Conservation (phyloP, 1,140 invertebrate genomes). For the Bombus pyrosoma region DNA sequence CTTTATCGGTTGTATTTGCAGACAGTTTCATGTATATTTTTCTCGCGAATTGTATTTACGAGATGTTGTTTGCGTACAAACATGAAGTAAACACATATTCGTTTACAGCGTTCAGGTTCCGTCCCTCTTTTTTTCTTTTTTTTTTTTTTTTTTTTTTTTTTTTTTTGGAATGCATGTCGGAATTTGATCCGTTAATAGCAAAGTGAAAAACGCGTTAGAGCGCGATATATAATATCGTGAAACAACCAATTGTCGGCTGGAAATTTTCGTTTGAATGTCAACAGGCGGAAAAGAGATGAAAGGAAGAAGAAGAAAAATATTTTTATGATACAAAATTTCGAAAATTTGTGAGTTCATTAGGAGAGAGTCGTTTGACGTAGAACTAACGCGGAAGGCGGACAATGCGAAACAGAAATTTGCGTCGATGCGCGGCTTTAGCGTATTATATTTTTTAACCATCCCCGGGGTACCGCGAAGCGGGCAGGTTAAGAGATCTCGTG, state of each 20-base stretch:
- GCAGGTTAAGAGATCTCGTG: constrained; percentile 65
- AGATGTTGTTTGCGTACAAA: background rate
- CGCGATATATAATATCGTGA: background rate
- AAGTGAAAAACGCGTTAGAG: too few species aligned
- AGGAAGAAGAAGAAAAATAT: rapidly evolving
- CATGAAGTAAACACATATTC: background rate
- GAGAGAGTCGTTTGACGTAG: too few species aligned
- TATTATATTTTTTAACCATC: constrained; percentile 9
- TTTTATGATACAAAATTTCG: background rate
- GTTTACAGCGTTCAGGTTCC: background rate
- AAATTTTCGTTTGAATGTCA: background rate
- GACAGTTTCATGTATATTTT: background rate
- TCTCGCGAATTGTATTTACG: background rate
- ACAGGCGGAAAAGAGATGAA: too few species aligned
- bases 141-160: background rate
- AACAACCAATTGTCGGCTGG: background rate
- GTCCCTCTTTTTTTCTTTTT: background rate
- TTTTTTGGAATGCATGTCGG: background rate
- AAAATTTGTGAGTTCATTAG: background rate
- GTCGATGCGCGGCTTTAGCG: background rate
- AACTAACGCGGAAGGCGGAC: background rate
- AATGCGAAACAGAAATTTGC: background rate
- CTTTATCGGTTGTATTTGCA: background rate
- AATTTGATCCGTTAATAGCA: background rate
- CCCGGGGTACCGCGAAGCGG: background rate